Conservation (phyloP, 1,140 invertebrate species). For the Neodiprion lecontei region DNA sequence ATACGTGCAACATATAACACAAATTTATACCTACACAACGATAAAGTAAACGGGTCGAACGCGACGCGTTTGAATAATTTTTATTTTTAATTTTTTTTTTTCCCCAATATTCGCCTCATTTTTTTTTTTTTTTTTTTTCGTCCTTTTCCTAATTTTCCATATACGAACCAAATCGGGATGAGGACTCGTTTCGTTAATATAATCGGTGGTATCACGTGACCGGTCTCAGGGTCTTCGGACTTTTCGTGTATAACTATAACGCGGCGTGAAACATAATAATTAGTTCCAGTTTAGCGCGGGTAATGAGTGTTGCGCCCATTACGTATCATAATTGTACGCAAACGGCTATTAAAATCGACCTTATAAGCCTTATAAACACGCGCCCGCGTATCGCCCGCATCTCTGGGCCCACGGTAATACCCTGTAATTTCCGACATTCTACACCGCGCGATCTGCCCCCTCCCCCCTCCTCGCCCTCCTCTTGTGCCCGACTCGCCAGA, state of each 20-base stretch:
- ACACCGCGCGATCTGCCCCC: slow-evolving; percentile 48
- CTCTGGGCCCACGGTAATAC: slow-evolving; percentile 46
- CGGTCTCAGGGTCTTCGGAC: slow-evolving; percentile 24
- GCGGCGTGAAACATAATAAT: slow-evolving; percentile 43
- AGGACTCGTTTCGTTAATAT: too few relatives aligned
- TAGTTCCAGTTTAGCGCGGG: slow-evolving; percentile 47
- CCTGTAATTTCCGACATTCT: slow-evolving; percentile 58
- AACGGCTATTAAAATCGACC: slow-evolving; percentile 49
- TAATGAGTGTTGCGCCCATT: slow-evolving; percentile 40
- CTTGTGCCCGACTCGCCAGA: background rate
- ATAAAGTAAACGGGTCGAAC: too few relatives aligned
- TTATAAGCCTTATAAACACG: slow-evolving; percentile 37
- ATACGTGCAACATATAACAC: too few relatives aligned
- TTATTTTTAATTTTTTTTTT: too few relatives aligned
- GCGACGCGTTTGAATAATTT: too few relatives aligned
- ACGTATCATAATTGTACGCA: slow-evolving; percentile 48
- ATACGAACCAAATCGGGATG: too few relatives aligned
- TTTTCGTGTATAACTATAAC: slow-evolving; percentile 33
- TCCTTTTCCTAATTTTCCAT: too few relatives aligned
- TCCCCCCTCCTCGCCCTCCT: slow-evolving; percentile 41
- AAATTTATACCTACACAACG: too few relatives aligned
- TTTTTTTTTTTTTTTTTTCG: too few relatives aligned
- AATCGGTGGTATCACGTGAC: too few relatives aligned
- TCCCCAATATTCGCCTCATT: too few relatives aligned
- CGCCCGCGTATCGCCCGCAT: slow-evolving; percentile 23